Evolutionary conservation across 1,140 invertebrate species (phyloP), one percentile per base, ranked within the genome.

Genomic region (Pseudomyrmex sp.): DNA sequence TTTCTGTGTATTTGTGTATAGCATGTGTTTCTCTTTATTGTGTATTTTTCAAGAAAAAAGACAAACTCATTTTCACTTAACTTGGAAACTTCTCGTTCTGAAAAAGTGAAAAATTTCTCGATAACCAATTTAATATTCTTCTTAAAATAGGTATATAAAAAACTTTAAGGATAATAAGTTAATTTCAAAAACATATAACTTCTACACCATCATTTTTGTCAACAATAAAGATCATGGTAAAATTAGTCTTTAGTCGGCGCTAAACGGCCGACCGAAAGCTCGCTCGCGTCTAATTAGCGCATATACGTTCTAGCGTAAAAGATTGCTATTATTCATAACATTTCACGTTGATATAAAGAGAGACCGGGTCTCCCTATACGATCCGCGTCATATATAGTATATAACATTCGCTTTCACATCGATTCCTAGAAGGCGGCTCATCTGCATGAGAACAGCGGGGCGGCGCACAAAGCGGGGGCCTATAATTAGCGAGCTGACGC

Each of bases 401-500:
- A 12, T 59, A 82, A 23, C 15, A 9, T 76, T 87, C 68, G 65
- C 59, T 68, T 86, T 77, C 59, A 35, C 68, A 56, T 80, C 26
- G 23, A 66, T 80, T 87, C 83, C 62, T 83, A 79, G 69, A 83
- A 77, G 75, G 77, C 56, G 65, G 52, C 35, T 56, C 66, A 61
- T 75, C 77, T 46, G 20, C 69, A 59, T 52, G 73, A 58, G 15
- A 68, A 65, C 20, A 63, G 20, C 73, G 20, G 35, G 74, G 65
- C 82, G 56, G 83, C 66, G 85, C 82, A 77, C 74, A 74, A 74
- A 72, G 48, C 62, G 62, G 73, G 76, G 74, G 85, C 59, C 82
- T 83, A 85, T 88, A 87, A 88, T 88, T 84, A 87, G 59, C 52
- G 68, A 35, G 74, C 77, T 88, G 86, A 88, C 77, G 74, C n/a